Base-by-base conservation (phyloP, 2,797 vertebrate species). In the Pagetopsis macropterus region DNA sequence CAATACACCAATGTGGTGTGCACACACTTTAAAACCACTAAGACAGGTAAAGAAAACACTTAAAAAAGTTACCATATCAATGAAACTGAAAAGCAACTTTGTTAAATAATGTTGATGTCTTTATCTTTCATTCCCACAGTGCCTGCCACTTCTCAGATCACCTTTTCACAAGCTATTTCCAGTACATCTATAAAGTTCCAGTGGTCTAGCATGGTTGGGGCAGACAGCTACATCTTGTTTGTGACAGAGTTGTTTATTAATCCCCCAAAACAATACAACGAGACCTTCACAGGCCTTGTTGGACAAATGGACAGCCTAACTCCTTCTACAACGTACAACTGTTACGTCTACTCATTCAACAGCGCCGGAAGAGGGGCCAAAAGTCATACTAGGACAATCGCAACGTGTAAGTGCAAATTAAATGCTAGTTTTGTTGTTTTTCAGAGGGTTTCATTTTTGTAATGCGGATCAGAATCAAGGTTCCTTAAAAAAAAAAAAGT, bases 321-420 rank as follows among this genome's bases (percentile, higher is more conserved):
- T 27, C 87, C 91, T 0, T 81, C 91, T 7, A 94, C 90, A 1
- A 37, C 78, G 0, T 96, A 95, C 87, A 89, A 17, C 41, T 94
- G 94, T 52, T 92, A 79, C 0, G 19, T 95, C 43, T 90, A 84
- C 55, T 75, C 94, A 21, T 83, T 85, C 15, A 96, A 96, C 78
- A 49, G 17, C 3, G 95, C 93, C 6, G 95, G 95, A 2, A 60
- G 43, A 3, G 86, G 94, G 0, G 72, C 87, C 48, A 79, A 54
- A 31, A 93, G 95, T 72, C 70, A 1, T 9, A 75, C 27, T 3
- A 92, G 44, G 81, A 90, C 92, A 19, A 81, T 94, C 48, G 84
- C 54, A 3, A 96, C 94, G 0, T 71, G 95, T 96, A 91, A 90
- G 95, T 94, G 13, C 57, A 65, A 14, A 41, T 10, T 17, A 27